Percentiles rank a stretch among this genome's conserved stretches.
phyloP scores from a whole-genome alignment of 2,888 invertebrate species.

The Noctua fimbriata region DNA sequence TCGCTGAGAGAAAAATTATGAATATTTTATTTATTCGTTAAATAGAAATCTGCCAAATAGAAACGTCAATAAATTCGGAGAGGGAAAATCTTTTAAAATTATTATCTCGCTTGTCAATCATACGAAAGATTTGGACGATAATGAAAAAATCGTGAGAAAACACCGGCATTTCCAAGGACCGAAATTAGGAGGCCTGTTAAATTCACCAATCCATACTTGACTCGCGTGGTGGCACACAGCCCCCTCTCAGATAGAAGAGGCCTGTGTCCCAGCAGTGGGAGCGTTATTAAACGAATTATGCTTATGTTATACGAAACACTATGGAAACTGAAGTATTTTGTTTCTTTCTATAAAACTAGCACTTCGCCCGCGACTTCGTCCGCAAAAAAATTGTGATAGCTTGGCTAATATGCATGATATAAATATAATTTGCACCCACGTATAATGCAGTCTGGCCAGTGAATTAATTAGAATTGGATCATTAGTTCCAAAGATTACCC shows the following conservation, averaged over 20 bases:
- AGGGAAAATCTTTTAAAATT: background rate
- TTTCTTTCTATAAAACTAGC: background rate
- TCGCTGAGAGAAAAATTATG: background rate
- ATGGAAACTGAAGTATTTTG: background rate
- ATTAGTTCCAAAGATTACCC: too few relatives aligned
- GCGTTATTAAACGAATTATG: background rate
- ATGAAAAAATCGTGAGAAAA: background rate
- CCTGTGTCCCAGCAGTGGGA: background rate
- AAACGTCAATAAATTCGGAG: background rate
- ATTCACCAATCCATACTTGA: background rate
- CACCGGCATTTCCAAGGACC: background rate
- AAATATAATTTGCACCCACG: too few relatives aligned
- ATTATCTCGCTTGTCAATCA: background rate
- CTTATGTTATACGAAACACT: background rate
- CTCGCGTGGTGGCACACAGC: background rate
- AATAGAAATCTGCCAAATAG: background rate
- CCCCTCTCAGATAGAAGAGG: too few relatives aligned
- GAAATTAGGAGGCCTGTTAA: background rate
- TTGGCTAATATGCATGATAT: too few relatives aligned
- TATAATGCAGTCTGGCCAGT: too few relatives aligned
- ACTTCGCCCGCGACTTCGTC: too few relatives aligned
- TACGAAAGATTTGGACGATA: background rate
- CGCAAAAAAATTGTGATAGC: too few relatives aligned
- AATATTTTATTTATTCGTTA: conserved; percentile 3
- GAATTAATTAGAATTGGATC: too few relatives aligned